A percentile compares a stretch with the other conserved stretches of the same genome.
These are phyloP conservation scores for Amphipyra berbera DNA, from an alignment of 2,888 invertebrate genomes.

Conservation along the genomic window DNA sequence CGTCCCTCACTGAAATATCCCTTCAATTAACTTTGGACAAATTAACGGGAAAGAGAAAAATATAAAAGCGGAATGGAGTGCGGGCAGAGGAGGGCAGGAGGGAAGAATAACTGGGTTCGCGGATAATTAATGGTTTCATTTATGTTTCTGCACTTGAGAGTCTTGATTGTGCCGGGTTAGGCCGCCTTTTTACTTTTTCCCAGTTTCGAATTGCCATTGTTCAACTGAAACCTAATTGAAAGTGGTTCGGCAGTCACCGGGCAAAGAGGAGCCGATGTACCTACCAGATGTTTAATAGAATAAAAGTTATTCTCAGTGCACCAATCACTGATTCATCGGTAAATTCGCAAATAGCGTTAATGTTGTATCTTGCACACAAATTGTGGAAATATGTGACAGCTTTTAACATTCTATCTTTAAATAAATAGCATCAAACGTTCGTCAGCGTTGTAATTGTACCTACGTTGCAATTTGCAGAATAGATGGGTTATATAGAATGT, in stretches of 20 bases:
- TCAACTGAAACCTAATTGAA: slow-evolving; percentile 78
- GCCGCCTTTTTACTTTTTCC: slow-evolving; percentile 79
- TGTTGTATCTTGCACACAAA: slow-evolving; percentile 5
- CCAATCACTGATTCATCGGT: not conserved
- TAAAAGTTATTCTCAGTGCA: slow-evolving; percentile 9
- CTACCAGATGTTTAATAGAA: slow-evolving; percentile 1
- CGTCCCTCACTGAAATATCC: slow-evolving; percentile 74
- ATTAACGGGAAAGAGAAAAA: slow-evolving; percentile 82
- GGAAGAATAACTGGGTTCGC: slow-evolving; percentile 85
- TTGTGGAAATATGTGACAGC: slow-evolving; percentile 19
- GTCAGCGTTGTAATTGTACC: slow-evolving; percentile 34
- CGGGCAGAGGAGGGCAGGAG: slow-evolving; percentile 67
- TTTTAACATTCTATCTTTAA: slow-evolving; percentile 18
- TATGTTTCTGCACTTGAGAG: slow-evolving; percentile 89
- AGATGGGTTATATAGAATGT: slow-evolving; percentile 37
- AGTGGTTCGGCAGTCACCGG: slow-evolving; percentile 73
- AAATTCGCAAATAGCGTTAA: slow-evolving; percentile 5
- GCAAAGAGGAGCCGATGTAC: slow-evolving; percentile 15
- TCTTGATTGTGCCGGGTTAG: slow-evolving; percentile 86
- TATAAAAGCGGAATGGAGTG: slow-evolving; percentile 73
- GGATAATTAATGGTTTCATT: slow-evolving; percentile 90
- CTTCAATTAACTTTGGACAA: slow-evolving; percentile 85
- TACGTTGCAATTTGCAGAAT: slow-evolving; percentile 40
- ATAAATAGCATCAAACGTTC: slow-evolving; percentile 24
- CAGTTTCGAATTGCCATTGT: slow-evolving; percentile 85